phyloP scores from a whole-genome alignment of 2,888 invertebrate species.

The Lochmaea capreae region DNA sequence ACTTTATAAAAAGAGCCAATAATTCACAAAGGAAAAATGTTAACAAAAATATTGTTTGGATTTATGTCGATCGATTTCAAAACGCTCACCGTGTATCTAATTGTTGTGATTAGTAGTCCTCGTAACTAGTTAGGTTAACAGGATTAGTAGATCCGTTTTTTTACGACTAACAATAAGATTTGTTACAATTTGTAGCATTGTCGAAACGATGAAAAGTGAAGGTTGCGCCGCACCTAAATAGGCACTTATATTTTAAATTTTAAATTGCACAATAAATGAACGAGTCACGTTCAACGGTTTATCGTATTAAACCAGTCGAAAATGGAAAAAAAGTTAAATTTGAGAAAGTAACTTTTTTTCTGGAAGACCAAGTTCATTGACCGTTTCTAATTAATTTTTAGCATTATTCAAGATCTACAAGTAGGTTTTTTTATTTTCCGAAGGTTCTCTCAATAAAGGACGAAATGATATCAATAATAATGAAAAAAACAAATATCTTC shows the following conservation, averaged over 20 bases:
- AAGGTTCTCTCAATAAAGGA: too few species aligned
- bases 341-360: not conserved
- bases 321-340: not conserved
- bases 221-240: conserved; percentile 1
- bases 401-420: too few species aligned
- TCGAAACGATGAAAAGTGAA: conserved; percentile 6
- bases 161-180: conserved; percentile 5
- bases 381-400: not conserved
- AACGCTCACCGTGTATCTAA: too few species aligned
- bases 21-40: too few species aligned
- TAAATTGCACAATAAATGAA: conserved; percentile 1
- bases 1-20: too few species aligned
- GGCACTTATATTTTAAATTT: not conserved
- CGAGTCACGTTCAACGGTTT: not conserved
- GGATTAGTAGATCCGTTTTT: not conserved
- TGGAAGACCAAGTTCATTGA: not conserved
- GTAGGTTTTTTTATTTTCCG: too few species aligned
- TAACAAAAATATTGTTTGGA: too few species aligned
- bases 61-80: too few species aligned
- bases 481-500: too few species aligned
- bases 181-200: conserved; percentile 1
- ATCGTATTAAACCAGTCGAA: not conserved
- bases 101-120: not conserved
- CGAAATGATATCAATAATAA: too few species aligned
- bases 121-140: not conserved